Evolutionary conservation across 1,140 invertebrate species (phyloP), one percentile per base, ranked within the genome.

Genomic region (Diorhabda carinulata): DNA sequence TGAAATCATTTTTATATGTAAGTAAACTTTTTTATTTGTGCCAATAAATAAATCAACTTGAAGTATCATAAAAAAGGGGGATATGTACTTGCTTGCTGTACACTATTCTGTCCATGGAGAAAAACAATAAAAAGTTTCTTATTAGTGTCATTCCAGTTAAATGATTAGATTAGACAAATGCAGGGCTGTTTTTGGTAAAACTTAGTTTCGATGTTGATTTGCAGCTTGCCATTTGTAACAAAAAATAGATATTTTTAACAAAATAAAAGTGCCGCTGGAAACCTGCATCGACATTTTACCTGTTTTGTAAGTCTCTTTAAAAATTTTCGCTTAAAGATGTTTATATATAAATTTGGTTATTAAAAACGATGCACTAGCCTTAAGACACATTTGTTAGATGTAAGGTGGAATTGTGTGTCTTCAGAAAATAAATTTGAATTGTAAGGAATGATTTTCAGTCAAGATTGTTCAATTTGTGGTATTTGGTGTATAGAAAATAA

Each of bases 71-170:
- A 66, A 61, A 64, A 43, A 44, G 43, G 44, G 47, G 44, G 44
- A 62, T 64, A 64, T 63, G 61, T 73, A 67, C 60, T 62, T 69
- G 69, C 72, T 66, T 67, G 65, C 40, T 70, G 57, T 61, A 70
- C 61, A 68, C 43, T 59, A 61, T 68, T 67, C 58, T 63, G 64
- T 67, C 65, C 69, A 66, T 67, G 57, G 60, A 71, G 64, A 73
- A 64, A 72, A 78, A 72, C 72, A 77, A 74, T 75, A 75, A 75
- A 68, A 75, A 25, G 64, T 68, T 66, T 77, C 71, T 76, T 74
- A 74, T 73, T 78, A 77, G 74, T 79, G 78, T 78, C 76, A 79
- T 79, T 79, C 78, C 78, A 78, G 71, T 77, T 76, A 70, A 76
- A 72, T 70, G 59, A 72, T 68, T 78, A 78, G 76, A 76, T 75